Base-by-base conservation (phyloP, 1,140 invertebrate genomes). In the Camponotus vicinus region DNA sequence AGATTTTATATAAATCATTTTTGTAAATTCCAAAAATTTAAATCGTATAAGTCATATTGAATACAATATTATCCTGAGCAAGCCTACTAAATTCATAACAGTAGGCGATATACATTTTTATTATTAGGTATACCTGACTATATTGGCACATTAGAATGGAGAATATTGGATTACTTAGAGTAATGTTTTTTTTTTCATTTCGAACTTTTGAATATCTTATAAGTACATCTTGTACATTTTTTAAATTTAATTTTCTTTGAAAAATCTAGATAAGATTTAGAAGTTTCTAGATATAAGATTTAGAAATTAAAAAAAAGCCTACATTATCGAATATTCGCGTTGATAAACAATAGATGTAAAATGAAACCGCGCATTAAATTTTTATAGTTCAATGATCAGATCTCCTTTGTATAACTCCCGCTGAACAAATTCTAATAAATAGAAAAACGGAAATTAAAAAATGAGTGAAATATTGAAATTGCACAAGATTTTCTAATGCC, bases 351-450 rank as follows among this genome's bases (percentile, higher is more conserved):
- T 70, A 7, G 40, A 76, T 64, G 79, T 52, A 57, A 45, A 52
- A 71, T 45, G 21, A 75, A 71, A 73, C n/a, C 57, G 61, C 55
- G 13, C 11, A 21, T 57, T 87, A 88, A 63, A 70, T 66, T 77
- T 49, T 71, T 77, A 73, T 21, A 67, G 85, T 79, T 94, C 87
- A 94, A 88, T 92, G 77, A 73, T 95, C 93, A 57, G 92, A 91
- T 85, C 92, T 93, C 70, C 92, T 92, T 77, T 94, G 90, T 91
- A 94, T 87, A 59, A 92, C 89, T 78, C 91, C 94, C 63, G 93
- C 92, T 69, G 94, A 94, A 91, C 89, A 92, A 92, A 93, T 94
- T 94, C 93, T 95, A 76, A 37, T 90, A 21, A 45, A 70, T 86
- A 87, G 90, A 91, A 83, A 92, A 78, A 92, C 61, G 87, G 84